phyloP scores from a whole-genome alignment of 1,140 invertebrate genomes.

The Coptotermes formosanus region DNA sequence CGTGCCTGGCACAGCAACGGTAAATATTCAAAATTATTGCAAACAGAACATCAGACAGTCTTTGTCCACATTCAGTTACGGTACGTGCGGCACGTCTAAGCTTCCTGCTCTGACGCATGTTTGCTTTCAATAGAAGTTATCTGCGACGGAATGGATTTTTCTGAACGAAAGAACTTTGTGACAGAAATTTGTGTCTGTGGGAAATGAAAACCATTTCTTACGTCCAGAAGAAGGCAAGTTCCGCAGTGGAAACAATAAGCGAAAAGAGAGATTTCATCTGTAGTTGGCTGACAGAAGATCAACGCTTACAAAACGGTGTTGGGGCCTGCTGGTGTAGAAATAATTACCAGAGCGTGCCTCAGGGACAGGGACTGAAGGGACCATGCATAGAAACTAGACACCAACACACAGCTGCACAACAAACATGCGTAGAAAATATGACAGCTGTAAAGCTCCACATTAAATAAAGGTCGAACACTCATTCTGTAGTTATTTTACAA shows the following conservation, averaged over 20 bases:
- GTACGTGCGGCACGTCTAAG: too few species aligned
- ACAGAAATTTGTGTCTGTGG: not conserved
- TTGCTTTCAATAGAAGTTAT: not conserved
- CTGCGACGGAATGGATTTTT: not conserved
- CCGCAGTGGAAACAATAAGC: constrained; percentile 2
- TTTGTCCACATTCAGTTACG: too few species aligned
- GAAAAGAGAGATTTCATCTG: constrained; percentile 1
- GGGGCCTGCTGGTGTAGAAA: not conserved
- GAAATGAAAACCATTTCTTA: not conserved
- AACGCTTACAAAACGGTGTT: not conserved
- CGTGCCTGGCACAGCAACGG: too few species aligned
- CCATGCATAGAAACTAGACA: too few species aligned
- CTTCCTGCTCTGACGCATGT: too few species aligned
- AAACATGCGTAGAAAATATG: too few species aligned
- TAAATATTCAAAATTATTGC: too few species aligned
- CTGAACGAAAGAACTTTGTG: not conserved
- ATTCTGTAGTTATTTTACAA: too few species aligned
- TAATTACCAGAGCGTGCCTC: not conserved
- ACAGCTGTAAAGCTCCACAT: too few species aligned
- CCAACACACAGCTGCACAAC: too few species aligned
- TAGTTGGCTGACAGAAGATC: not conserved
- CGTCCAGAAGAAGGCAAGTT: not conserved
- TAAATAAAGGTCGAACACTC: too few species aligned
- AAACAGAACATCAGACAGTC: too few species aligned
- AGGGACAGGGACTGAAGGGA: not conserved